Conservation (phyloP, 2,797 vertebrate genomes). For the Takifugu rubripes region DNA sequence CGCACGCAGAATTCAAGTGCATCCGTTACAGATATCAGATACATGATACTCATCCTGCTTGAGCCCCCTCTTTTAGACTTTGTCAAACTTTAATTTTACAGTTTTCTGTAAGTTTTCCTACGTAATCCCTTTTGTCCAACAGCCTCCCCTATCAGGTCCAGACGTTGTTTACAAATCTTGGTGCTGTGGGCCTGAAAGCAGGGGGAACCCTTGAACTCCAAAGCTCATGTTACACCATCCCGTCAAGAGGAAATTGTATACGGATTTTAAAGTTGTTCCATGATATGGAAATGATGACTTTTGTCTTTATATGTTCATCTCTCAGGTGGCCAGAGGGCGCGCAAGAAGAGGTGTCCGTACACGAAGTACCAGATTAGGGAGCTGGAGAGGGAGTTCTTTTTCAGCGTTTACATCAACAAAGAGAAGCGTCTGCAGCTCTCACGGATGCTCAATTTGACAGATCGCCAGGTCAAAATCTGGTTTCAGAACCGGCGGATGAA, state of each 20-base stretch:
- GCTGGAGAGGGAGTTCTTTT: constrained; percentile 98
- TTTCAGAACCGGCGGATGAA: constrained; percentile 99
- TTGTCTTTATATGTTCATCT: constrained; percentile 29
- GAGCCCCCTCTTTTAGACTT: constrained; percentile 15
- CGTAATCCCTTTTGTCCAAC: constrained; percentile 16
- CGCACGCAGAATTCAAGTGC: no score
- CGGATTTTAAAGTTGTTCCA: no score
- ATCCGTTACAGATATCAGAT: constrained; percentile 12
- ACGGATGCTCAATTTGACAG: constrained; percentile 96
- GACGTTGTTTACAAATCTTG: constrained; percentile 49
- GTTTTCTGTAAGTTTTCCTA: constrained; percentile 31
- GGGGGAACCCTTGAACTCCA: constrained; percentile 62
- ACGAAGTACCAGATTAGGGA: constrained; percentile 98
- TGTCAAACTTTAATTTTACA: constrained; percentile 7
- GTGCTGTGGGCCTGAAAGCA: constrained; percentile 35
- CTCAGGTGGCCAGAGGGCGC: constrained; percentile 91
- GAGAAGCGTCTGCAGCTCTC: constrained; percentile 97
- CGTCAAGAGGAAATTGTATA: no score
- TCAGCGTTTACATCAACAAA: constrained; percentile 99
- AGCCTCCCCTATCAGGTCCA: constrained; percentile 33
- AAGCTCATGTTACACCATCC: constrained; percentile 16
- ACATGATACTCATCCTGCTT: constrained; percentile 34
- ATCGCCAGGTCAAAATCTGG: constrained; percentile 99
- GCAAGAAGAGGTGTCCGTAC: constrained; percentile 97
- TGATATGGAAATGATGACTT: constrained; percentile 8